Percentiles rank a stretch among this genome's conserved stretches.
These are phyloP conservation scores for Ceratosolen solmsi DNA, from an alignment of 1,140 invertebrate genomes.

Conservation along the genomic window DNA sequence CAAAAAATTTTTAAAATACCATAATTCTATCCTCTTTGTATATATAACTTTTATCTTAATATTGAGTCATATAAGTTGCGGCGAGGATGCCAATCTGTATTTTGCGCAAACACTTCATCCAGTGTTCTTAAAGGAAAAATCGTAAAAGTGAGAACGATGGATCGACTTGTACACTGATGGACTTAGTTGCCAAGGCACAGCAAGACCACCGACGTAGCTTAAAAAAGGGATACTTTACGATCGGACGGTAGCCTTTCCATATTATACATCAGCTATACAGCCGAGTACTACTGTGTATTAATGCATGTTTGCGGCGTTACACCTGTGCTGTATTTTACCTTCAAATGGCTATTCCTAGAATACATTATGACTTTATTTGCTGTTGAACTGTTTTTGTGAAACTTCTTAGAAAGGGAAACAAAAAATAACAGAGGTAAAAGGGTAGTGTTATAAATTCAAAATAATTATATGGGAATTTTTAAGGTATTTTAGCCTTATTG, in stretches of 20 bases:
- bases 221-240: slow-evolving; percentile 59
- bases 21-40: not conserved
- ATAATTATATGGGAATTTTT: not conserved
- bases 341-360: slow-evolving; percentile 54
- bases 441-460: not conserved
- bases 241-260: slow-evolving; percentile 57
- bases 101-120: not conserved
- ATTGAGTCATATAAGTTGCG: not conserved
- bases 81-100: not conserved
- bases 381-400: slow-evolving; percentile 3
- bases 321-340: slow-evolving; percentile 54
- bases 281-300: slow-evolving; percentile 52
- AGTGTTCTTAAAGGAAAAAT: slow-evolving; percentile 6
- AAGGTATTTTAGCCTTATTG: not conserved
- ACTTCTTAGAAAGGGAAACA: not conserved
- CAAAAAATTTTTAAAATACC: too few species aligned
- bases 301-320: slow-evolving; percentile 44
- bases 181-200: not conserved
- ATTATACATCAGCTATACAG: slow-evolving; percentile 49
- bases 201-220: slow-evolving; percentile 56
- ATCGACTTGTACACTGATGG: not conserved
- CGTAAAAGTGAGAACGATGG: not conserved
- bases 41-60: not conserved
- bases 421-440: not conserved
- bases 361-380: slow-evolving; percentile 52